These are phyloP conservation scores for Pachydiplax longipennis DNA, from an alignment of 2,888 invertebrate genomes.

Conservation along the genomic window DNA sequence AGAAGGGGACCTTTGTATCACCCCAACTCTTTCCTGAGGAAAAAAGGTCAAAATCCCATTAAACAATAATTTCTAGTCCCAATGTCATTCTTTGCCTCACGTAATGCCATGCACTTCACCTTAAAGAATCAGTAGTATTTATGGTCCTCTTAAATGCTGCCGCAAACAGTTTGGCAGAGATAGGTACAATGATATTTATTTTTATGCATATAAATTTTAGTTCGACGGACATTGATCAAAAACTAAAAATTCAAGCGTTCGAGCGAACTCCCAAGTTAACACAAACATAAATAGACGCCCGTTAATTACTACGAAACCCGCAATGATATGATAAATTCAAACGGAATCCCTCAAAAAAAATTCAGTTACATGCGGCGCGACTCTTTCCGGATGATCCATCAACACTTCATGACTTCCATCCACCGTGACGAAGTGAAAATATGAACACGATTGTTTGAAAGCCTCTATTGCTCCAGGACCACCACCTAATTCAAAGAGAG, in stretches of 20 bases:
- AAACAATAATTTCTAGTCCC: not conserved
- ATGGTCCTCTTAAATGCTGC: not conserved
- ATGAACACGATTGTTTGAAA: slow-evolving; percentile 63
- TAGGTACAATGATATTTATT: no score
- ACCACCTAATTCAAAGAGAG: slow-evolving; percentile 64
- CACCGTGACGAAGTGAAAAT: slow-evolving; percentile 68
- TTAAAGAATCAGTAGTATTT: no score
- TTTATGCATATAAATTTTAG: no score
- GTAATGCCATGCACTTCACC: no score
- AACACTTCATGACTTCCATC: slow-evolving; percentile 79
- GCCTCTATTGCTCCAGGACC: slow-evolving; percentile 66
- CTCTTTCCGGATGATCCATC: slow-evolving; percentile 70
- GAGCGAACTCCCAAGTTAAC: no score
- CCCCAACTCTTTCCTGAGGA: slow-evolving; percentile 72
- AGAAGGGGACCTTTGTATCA: slow-evolving; percentile 69
- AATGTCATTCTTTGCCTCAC: not conserved
- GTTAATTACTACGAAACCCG: no score
- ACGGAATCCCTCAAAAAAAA: slow-evolving; percentile 61
- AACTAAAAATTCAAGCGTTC: no score
- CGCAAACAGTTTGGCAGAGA: no score
- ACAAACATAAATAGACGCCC: no score
- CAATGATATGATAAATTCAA: not conserved
- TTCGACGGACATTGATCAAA: no score
- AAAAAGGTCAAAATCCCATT: not conserved
- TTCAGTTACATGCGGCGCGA: slow-evolving; percentile 66